Percentiles rank a stretch among this genome's conserved stretches.
Evolutionary conservation across 2,888 invertebrate genomes (phyloP).

Genomic region (Myathropa florea): DNA sequence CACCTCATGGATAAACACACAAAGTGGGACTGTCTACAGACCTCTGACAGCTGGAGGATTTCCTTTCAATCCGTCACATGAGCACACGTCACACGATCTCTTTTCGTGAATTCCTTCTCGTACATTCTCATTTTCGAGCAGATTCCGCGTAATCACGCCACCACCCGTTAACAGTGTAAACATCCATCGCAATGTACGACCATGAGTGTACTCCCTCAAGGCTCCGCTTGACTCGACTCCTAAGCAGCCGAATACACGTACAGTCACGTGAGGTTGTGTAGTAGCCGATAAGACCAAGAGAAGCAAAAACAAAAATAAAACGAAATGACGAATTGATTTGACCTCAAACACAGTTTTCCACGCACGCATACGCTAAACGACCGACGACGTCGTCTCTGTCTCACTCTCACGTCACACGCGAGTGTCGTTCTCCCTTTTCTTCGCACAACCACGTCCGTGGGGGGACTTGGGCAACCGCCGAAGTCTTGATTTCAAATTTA

Average conservation of each 20-base stretch:
- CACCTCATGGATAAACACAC: background rate
- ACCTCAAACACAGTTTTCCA: background rate
- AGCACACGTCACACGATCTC: background rate
- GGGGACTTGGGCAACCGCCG: slow-evolving; percentile 7
- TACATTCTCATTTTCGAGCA: background rate
- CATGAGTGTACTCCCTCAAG: background rate
- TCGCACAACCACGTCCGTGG: background rate
- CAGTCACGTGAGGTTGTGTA: background rate
- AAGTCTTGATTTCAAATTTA: slow-evolving; percentile 8
- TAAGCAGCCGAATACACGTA: background rate
- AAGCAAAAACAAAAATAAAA: background rate
- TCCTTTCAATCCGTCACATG: background rate
- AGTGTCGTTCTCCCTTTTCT: background rate
- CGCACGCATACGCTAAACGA: background rate
- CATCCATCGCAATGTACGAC: no score
- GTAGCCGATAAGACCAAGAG: background rate
- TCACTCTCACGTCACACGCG: no score
- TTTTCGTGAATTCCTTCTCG: background rate
- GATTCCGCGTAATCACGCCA: background rate
- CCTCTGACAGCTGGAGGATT: background rate
- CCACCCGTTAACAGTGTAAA: background rate
- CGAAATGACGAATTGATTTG: slow-evolving; percentile 2
- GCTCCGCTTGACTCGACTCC: background rate
- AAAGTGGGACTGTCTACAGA: background rate
- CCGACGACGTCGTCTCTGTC: background rate